Evolutionary conservation across 1,140 invertebrate species (phyloP), one percentile per base, ranked within the genome.

Genomic region (Lepidotrigona ventralis): DNA sequence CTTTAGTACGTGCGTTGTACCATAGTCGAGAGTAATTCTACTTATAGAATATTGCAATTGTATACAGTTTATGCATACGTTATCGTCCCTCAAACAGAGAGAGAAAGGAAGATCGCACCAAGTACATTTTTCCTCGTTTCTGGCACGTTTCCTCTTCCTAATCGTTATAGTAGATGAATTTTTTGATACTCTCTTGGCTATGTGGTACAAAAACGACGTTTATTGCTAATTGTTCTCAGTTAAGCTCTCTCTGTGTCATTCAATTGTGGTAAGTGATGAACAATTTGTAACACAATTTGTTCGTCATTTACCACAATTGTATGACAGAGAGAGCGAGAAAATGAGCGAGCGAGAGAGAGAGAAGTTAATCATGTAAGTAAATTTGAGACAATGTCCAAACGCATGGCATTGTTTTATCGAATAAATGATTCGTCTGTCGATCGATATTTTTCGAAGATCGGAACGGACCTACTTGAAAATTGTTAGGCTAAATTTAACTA

Each of bases 151-250:
- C 51, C 51, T 23, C 23, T 21, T 39, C 56, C n/a, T 58, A 23
- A 14, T 19, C 46, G 3, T 54, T 21, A 19, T 9, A 15, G 26
- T 70, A 60, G 33, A 29, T 23, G 21, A 70, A 12, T 68, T 33
- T 75, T 80, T 66, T 26, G 66, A 60, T 60, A n/a, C 23, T 74
- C 72, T 87, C 63, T 81, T 73, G 85, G 76, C 85, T 78, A 8
- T 60, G 76, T 17, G 84, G 72, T 69, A 71, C 29, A 73, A 68
- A 60, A n/a, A 39, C 77, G n/a, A 74, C 60, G 56, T 78, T 81
- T 84, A 74, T 86, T 46, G 77, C 73, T 84, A 77, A 86, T 84
- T 79, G 11, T 53, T 81, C 82, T 69, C 64, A 29, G 29, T 72
- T 75, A 23, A 66, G 58, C 33, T 33, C 33, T 33, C 33, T 33